Base-by-base conservation (phyloP, 2,797 vertebrate genomes). In the Silurus aristotelis region DNA sequence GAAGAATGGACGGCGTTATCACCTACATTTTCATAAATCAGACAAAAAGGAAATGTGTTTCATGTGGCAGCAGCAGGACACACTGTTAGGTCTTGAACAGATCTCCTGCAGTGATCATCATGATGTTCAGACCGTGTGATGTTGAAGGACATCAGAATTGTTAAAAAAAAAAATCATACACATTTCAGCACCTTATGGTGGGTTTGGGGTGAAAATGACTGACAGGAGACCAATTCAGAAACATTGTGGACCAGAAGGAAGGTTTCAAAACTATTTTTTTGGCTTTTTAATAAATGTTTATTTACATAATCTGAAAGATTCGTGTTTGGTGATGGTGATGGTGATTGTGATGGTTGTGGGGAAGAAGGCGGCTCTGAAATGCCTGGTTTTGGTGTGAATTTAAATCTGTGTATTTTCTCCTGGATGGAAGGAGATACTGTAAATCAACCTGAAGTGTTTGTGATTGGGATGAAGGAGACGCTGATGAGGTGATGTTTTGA, bases 1-100 rank as follows among this genome's bases (percentile, higher is more conserved):
- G 67, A 88, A 88, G 80, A 67, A 75, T 87, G 64, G 77, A 15
- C 70, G 14, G 38, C 27, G 64, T 70, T 68, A 85, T 76, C 19
- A 66, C 52, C 38, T 31, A 67, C 48, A 67, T 80, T 84, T 80
- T 48, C 70, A 68, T 75, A 64, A 14, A 70, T 67, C 55, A 68
- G 58, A 22, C 27, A 27, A 22, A 63, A 48, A 67, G 55, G 2
- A 60, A 67, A 84, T n/a, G 25, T 76, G 61, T 67, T 84, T 67
- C 38, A 38, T 38, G 38, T 77, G 61, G 22, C 83, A 77, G 73
- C 46, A 56, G 60, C 68, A 38, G 5, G 17, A 27, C 25, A 77
- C 25, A 2, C 8, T 27, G 38, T 77, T 77, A 38, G 13, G 15
- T n/a, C 43, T 25, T 80, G 77, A 80, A 48, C 77, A 64, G 60